Percentiles rank a stretch among this genome's conserved stretches.
phyloP scores from a whole-genome alignment of 1,140 invertebrate genomes.

The Drosophila subobscura region DNA sequence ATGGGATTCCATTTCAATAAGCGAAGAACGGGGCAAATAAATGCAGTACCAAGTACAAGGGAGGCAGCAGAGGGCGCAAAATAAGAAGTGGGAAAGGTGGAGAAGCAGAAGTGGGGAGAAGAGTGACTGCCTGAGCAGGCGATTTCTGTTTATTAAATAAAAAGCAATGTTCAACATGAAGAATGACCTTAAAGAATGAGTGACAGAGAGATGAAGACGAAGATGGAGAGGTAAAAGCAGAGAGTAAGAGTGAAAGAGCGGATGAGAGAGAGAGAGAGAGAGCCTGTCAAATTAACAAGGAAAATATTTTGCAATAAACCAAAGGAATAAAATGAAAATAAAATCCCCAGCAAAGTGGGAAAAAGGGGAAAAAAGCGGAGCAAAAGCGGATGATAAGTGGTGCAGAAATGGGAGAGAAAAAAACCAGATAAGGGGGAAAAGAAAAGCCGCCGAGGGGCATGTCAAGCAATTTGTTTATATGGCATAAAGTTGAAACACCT shows the following conservation, averaged over 20 bases:
- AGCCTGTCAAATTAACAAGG: conserved; percentile 66
- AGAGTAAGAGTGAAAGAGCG: background rate
- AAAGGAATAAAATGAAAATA: conserved; percentile 15
- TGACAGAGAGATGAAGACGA: background rate
- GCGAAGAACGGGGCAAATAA: conserved; percentile 33
- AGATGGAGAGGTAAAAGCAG: background rate
- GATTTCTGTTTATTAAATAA: conserved; percentile 62
- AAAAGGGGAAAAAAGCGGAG: conserved; percentile 6
- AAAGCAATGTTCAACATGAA: conserved; percentile 52
- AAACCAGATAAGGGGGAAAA: conserved; percentile 37
- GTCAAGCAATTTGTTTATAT: conserved; percentile 51
- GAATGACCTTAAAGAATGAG: conserved; percentile 53
- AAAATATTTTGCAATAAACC: conserved; percentile 67
- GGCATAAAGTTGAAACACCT: conserved; percentile 53
- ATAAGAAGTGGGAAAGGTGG: too few relatives aligned
- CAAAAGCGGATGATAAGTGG: conserved; percentile 36
- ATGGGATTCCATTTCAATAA: conserved; percentile 76
- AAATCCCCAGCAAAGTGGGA: background rate
- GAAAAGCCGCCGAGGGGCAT: conserved; percentile 6
- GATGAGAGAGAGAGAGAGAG: conserved; percentile 10
- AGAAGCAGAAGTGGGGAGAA: too few relatives aligned
- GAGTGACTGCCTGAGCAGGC: too few relatives aligned
- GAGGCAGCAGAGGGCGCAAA: conserved; percentile 16
- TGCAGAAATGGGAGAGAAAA: conserved; percentile 21
- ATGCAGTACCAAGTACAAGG: conserved; percentile 41